These are phyloP conservation scores for Phyllotis vaccarum DNA, from an alignment of 2,797 vertebrate genomes.

Conservation along the genomic window DNA sequence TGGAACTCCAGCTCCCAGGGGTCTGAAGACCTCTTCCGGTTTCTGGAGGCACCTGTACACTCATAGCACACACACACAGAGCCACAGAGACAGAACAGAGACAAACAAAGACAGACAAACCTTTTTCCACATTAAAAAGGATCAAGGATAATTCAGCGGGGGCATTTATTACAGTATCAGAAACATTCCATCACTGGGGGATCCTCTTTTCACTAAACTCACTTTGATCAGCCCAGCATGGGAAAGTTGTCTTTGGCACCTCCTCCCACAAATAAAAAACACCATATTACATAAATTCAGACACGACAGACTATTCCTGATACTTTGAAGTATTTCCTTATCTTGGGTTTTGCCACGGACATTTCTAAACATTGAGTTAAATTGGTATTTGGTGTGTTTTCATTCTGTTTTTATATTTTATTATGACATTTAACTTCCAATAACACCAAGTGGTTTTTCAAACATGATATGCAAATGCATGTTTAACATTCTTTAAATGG, in stretches of 20 bases:
- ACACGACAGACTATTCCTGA: not conserved
- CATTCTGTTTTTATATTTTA: no score
- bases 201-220: no score
- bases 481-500: not conserved
- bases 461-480: not conserved
- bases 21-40: not conserved
- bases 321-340: not conserved
- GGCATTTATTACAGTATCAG: not conserved
- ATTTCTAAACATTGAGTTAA: not conserved
- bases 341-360: not conserved
- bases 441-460: slow-evolving; percentile 40
- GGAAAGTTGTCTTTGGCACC: not conserved
- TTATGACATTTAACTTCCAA: slow-evolving; percentile 33
- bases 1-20: not conserved
- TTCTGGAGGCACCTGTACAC: not conserved
- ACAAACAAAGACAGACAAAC: not conserved
- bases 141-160: not conserved
- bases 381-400: not conserved
- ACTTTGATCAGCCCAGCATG: no score
- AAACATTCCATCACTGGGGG: not conserved
- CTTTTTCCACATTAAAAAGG: not conserved
- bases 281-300: not conserved
- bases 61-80: not conserved
- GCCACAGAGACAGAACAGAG: not conserved
- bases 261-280: not conserved